These are phyloP conservation scores for Ridgeia piscesae DNA, from an alignment of 1,140 invertebrate species.

Conservation along the genomic window DNA sequence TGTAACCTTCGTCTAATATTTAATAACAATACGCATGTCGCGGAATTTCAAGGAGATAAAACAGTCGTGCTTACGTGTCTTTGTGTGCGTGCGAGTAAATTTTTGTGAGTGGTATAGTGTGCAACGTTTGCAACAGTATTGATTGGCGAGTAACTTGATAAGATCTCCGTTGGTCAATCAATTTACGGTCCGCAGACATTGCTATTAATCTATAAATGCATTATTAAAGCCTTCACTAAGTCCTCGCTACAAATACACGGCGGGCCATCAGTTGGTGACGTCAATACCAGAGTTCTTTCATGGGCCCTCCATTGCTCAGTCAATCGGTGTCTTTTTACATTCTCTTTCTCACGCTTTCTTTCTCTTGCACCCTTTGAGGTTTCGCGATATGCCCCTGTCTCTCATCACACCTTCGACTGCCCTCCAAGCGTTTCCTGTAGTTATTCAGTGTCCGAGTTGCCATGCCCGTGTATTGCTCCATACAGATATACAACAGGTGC, in stretches of 20 bases:
- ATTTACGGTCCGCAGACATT: not conserved
- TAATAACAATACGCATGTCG: no score
- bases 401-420: no score
- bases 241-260: not conserved
- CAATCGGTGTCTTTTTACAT: no score
- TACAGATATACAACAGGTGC: no score
- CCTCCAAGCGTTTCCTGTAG: no score
- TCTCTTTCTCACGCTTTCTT: not conserved
- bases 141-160: not conserved
- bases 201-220: not conserved
- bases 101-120: not conserved
- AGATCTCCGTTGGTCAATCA: not conserved
- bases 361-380: not conserved
- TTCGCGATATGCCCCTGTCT: no score
- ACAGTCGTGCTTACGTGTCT: no score
- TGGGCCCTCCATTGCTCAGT: not conserved
- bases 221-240: not conserved
- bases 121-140: not conserved
- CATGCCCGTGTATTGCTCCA: no score
- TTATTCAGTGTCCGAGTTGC: no score
- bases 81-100: no score
- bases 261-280: not conserved
- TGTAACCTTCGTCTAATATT: no score
- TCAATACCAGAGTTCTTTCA: not conserved
- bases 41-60: no score